Percentiles rank a stretch among this genome's conserved stretches.
These are phyloP conservation scores for Melanostigma gelatinosum DNA, from an alignment of 2,113 vertebrate genomes.

Conservation along the genomic window DNA sequence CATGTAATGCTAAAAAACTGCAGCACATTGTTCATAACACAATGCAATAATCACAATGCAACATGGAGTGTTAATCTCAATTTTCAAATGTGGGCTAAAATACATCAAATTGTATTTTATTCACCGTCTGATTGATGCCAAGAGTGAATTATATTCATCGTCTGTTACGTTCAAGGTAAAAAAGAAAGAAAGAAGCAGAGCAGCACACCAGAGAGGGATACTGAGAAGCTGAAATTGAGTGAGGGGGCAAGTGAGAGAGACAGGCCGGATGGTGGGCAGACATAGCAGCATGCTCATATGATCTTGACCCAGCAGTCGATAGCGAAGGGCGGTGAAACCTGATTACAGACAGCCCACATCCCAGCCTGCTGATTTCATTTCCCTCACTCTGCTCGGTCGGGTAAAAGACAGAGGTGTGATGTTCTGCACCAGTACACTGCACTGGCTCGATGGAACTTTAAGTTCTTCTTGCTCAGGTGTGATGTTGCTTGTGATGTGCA, in stretches of 20 bases:
- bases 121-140: conserved; percentile 26
- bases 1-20: conserved; percentile 12
- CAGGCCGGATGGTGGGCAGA: conserved; percentile 69
- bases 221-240: conserved; percentile 36
- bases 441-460: conserved; percentile 48
- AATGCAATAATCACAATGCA: conserved; percentile 22
- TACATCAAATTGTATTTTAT: not conserved
- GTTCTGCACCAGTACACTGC: conserved; percentile 50
- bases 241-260: conserved; percentile 26
- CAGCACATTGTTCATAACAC: conserved; percentile 1
- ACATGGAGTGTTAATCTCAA: not conserved
- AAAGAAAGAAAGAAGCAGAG: not conserved
- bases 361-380: conserved; percentile 74
- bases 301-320: conserved; percentile 76
- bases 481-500: conserved; percentile 32
- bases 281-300: conserved; percentile 65
- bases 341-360: conserved; percentile 77
- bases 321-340: conserved; percentile 71
- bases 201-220: conserved; percentile 11
- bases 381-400: conserved; percentile 54
- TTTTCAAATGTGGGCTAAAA: conserved; percentile 22
- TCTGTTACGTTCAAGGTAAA: conserved; percentile 11
- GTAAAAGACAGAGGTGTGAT: conserved; percentile 67
- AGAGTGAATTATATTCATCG: conserved; percentile 5
- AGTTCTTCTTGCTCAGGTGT: conserved; percentile 37